phyloP scores from a whole-genome alignment of 2,797 vertebrate species.

The Coregonus ussuriensis region DNA sequence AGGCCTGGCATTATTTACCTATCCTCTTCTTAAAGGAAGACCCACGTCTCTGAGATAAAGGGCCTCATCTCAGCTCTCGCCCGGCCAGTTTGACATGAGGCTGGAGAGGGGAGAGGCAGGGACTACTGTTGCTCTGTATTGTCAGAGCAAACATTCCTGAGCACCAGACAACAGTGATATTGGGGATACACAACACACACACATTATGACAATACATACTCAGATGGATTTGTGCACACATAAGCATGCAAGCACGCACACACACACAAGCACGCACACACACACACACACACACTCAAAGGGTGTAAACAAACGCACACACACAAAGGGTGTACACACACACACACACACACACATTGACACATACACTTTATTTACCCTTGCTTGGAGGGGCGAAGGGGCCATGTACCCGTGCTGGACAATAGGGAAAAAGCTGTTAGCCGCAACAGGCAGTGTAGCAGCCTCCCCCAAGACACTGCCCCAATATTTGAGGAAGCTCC shows the following conservation, averaged over 20 bases:
- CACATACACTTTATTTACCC: too few relatives aligned
- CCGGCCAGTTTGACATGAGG: slow-evolving; percentile 73
- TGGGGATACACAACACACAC: too few relatives aligned
- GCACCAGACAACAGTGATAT: slow-evolving; percentile 69
- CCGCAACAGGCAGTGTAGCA: slow-evolving; percentile 64
- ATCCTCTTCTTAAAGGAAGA: slow-evolving; percentile 71
- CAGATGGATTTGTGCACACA: too few relatives aligned
- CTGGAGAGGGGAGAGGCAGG: slow-evolving; percentile 60
- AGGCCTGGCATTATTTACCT: slow-evolving; percentile 78
- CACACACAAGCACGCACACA: too few relatives aligned
- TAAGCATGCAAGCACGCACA: too few relatives aligned
- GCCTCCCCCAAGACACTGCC: slow-evolving; percentile 73
- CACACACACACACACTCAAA: too few relatives aligned
- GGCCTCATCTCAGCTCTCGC: slow-evolving; percentile 55
- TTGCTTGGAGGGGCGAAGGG: slow-evolving; percentile 49
- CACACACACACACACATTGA: too few relatives aligned
- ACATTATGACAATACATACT: too few relatives aligned
- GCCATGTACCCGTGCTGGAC: slow-evolving; percentile 72
- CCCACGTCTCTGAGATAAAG: slow-evolving; percentile 64
- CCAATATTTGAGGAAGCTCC: slow-evolving; percentile 88
- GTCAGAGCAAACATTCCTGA: slow-evolving; percentile 91
- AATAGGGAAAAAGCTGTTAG: slow-evolving; percentile 79
- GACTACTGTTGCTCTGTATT: slow-evolving; percentile 79
- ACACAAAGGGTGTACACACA: too few relatives aligned
- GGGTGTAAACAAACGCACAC: too few relatives aligned